Base-by-base conservation (phyloP, 1,140 invertebrate genomes). In the Sitophilus oryzae region DNA sequence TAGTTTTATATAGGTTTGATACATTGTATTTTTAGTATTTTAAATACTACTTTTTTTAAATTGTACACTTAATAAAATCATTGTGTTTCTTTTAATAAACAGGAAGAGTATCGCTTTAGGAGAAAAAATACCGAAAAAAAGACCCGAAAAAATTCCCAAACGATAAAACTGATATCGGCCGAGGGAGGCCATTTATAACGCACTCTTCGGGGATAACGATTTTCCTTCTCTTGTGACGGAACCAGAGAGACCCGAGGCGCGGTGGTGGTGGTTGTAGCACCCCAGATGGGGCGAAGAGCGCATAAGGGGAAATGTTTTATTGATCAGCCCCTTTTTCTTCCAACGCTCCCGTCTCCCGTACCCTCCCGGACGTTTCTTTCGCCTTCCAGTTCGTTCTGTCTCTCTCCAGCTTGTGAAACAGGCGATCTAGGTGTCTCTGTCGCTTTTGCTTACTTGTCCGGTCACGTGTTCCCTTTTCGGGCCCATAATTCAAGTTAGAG, bases 201-300 rank as follows among this genome's bases (percentile, higher is more conserved):
- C 66, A 66, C 64, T 67, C 66, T n/a, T n/a, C n/a, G 59, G 60
- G 59, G 40, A 63, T 67, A 67, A 67, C 66, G 66, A 67, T 67
- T 67, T 67, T 67, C 66, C 66, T 67, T 67, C 64, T 61, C 37
- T 63, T 56, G 49, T 54, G 51, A 47, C 45, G 50, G 25, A 30
- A 30, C 25, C 5, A 11, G 25, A 11, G 11, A 5, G 5, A 11
- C 5, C 5, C 25, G 25, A 30, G 25, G 25, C 5, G n/a, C n/a
- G n/a, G n/a, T n/a, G n/a, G n/a, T n/a, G n/a, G n/a, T n/a, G n/a
- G 25, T 30, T 11, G 25, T 5, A 5, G 25, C 25, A 11, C 5
- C 5, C 5, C 5, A 11, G 25, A 11, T 6, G 25, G 48, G 58
- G 53, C 46, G 38, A 51, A 41, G 30, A 47, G 50, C 37, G 59